Base-by-base conservation (phyloP, 2,888 invertebrate species). In the Fragum whitleyi region DNA sequence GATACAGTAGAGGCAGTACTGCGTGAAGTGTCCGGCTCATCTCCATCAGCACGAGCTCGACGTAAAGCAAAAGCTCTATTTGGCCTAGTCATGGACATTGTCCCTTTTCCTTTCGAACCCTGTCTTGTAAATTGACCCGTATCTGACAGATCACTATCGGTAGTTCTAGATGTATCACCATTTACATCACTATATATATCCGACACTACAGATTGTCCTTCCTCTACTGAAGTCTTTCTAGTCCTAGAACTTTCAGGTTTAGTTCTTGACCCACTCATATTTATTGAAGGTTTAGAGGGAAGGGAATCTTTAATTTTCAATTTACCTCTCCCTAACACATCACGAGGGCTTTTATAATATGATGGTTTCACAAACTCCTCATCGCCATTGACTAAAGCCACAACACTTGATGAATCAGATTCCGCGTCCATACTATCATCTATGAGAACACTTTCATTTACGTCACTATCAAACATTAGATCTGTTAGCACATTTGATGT, bases 51-150 rank as follows among this genome's bases (percentile, higher is more conserved):
- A 86, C 96, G 93, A n/a, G 96, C 95, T 93, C 96, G 88, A 88
- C 97, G 94, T 94, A 96, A 94, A 92, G 96, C 94, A 87, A 93
- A 94, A n/a, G 96, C 96, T 86, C 97, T 95, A 93, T 97, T 97
- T 59, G 93, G 91, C 81, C 92, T 94, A 7, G 93, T 91, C 90
- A 91, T 94, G 32, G 89, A 83, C 71, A 93, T 93, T 65, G 86
- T 84, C 3, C 92, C 92, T 82, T 91, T 92, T 26, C 92, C 91
- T 67, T 90, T 90, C 57, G 92, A 90, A n/a, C 90, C 89, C 47
- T 90, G 88, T 57, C 88, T 83, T 70, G 81, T 70, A 79, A 89
- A 85, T 94, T 94, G 79, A 86, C 76, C 87, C 39, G 94, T 94
- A 80, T 95, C 95, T 47, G 95, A 55, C 29, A 61, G 53, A 11